phyloP scores from a whole-genome alignment of 2,797 vertebrate genomes.

The Rhyacichthys aspro region DNA sequence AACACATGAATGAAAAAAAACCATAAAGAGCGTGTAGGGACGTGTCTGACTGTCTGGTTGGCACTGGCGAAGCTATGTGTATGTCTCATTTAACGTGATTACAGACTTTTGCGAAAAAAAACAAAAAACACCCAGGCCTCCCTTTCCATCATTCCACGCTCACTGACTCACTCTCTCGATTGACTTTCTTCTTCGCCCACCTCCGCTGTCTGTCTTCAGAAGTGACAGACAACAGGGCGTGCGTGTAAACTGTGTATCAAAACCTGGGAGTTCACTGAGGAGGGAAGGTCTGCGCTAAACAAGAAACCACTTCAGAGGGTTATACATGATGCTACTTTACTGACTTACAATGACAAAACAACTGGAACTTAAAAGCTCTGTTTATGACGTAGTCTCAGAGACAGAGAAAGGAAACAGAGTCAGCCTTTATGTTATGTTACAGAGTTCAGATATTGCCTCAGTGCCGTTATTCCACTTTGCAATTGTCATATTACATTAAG shows the following conservation, averaged over 20 bases:
- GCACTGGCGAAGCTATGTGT: constrained; percentile 29
- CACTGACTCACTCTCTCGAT: constrained; percentile 41
- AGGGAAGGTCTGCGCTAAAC: not conserved
- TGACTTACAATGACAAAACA: not conserved
- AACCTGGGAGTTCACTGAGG: not conserved
- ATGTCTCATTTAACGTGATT: constrained; percentile 56
- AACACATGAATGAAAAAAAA: not conserved
- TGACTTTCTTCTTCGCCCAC: constrained; percentile 22
- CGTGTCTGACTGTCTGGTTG: constrained; percentile 51
- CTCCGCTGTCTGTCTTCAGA: not conserved
- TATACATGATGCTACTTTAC: not conserved
- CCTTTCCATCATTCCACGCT: constrained; percentile 42
- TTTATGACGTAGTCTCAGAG: too few relatives aligned
- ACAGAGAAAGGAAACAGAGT: too few relatives aligned
- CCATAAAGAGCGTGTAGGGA: constrained; percentile 41
- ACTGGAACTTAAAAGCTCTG: too few relatives aligned
- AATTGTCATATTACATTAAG: too few relatives aligned
- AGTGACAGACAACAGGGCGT: not conserved
- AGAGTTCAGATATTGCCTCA: too few relatives aligned
- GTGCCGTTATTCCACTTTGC: too few relatives aligned
- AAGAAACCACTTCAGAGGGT: not conserved
- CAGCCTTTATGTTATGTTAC: too few relatives aligned
- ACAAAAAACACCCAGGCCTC: constrained; percentile 26
- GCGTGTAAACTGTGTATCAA: constrained; percentile 1
- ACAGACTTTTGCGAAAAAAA: constrained; percentile 46